phyloP scores from a whole-genome alignment of 2,113 vertebrate species.

The Chiloscyllium plagiosum region DNA sequence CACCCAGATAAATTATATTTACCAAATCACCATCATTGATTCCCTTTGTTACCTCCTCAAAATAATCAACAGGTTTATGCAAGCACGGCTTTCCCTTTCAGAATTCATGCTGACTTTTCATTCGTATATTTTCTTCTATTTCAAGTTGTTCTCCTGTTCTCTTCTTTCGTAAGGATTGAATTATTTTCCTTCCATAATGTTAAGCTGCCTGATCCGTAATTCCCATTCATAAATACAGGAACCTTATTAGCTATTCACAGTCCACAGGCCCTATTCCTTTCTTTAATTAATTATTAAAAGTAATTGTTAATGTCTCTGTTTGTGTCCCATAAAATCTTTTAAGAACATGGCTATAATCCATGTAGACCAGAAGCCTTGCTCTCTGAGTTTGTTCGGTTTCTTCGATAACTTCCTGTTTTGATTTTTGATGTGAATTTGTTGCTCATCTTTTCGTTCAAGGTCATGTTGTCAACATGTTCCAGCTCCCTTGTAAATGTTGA shows the following conservation, averaged over 20 bases:
- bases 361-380: not conserved
- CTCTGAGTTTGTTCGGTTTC: not conserved
- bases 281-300: not conserved
- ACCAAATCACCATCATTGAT: not conserved
- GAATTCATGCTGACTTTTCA: not conserved
- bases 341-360: not conserved
- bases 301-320: not conserved
- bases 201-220: not conserved
- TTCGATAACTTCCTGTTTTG: not conserved
- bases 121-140: not conserved
- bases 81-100: not conserved
- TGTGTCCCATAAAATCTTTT: not conserved
- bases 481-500: not conserved
- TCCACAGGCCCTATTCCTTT: not conserved
- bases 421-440: not conserved
- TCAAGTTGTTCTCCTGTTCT: not conserved
- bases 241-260: not conserved
- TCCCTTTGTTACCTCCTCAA: not conserved
- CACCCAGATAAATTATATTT: not conserved
- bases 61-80: not conserved
- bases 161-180: not conserved
- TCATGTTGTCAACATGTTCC: not conserved
- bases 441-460: not conserved
- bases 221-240: not conserved
- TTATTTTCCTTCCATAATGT: not conserved